Evolutionary conservation across 1,140 invertebrate species (phyloP).

Genomic region (Aphelenchoides besseyi): DNA sequence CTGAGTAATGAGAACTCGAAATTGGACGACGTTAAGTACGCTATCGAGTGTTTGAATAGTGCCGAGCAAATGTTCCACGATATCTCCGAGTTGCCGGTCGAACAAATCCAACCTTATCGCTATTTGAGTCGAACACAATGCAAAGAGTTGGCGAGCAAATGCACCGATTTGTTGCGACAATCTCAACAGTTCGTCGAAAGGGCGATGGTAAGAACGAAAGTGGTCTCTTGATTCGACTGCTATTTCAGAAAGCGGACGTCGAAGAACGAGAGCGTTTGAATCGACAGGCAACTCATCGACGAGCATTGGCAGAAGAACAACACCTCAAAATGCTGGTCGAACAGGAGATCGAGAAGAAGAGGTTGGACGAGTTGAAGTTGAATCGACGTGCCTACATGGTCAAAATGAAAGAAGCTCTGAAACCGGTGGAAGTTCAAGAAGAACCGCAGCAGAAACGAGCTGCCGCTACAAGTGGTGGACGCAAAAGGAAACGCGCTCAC

Average conservation of each 20-base stretch:
- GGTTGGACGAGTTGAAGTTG: background rate
- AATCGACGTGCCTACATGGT: background rate
- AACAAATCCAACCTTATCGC: no score
- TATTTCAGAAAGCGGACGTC: background rate
- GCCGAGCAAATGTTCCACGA: background rate
- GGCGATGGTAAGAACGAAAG: background rate
- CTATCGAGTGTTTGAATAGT: background rate
- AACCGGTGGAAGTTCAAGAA: background rate
- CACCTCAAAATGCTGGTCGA: background rate
- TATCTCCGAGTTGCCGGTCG: background rate
- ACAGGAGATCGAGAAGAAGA: background rate
- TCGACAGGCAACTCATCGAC: no score
- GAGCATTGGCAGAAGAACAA: no score
- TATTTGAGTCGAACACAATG: background rate
- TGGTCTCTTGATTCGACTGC: background rate
- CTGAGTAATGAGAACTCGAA: background rate
- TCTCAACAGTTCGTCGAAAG: background rate
- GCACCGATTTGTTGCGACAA: background rate
- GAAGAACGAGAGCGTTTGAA: background rate
- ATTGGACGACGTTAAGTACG: background rate
- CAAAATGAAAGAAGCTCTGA: background rate
- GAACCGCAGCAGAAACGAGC: background rate
- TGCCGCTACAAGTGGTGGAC: background rate
- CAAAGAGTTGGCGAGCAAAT: background rate
- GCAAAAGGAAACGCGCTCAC: background rate